Base-by-base conservation (phyloP, 2,113 vertebrate species). In the Psilopogon haemacephalus region DNA sequence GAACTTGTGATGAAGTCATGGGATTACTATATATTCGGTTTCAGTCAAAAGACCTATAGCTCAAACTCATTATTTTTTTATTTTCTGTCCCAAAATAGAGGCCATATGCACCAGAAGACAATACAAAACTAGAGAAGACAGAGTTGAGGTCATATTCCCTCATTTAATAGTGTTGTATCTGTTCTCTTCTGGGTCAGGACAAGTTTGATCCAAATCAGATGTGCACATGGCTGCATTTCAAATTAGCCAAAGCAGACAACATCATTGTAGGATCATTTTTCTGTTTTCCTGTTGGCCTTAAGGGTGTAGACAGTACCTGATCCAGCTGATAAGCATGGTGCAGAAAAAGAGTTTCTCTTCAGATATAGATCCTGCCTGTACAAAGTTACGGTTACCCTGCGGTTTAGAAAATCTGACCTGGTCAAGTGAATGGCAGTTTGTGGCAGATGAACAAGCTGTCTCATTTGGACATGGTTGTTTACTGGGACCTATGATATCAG, bases 121-220 rank as follows among this genome's bases (percentile, higher is more conserved):
- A 56, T 84, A 81, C 12, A 72, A 78, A 92, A 59, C 37, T 58
- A 81, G 10, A 84, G 6, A 27, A 69, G 64, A 11, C 60, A 88
- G 35, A 42, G 15, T 2, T 88, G 69, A 88, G 30, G 54, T 38
- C 5, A 2, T 35, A 14, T 78, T 90, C 78, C 35, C 11, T 9
- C n/a, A 72, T 28, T 68, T 84, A 48, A 40, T 90, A 84, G 19
- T 72, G 48, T 27, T 44, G 6, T 62, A 50, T 84, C 44, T 85
- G 1, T 87, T 89, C 38, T 92, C n/a, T 75, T 37, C 44, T 89
- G 50, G 30, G 62, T 82, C 71, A 62, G n/a, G 87, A 54, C 14
- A 64, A 65, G 35, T 85, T 90, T 92, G 67, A 87, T 84, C 35
- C 67, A 76, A 85, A 92, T 90, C 69, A 72, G 16, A 69, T 79